A percentile compares a stretch with the other conserved stretches of the same genome.
phyloP scores from a whole-genome alignment of 1,140 invertebrate genomes.

The Halesus radiatus region DNA sequence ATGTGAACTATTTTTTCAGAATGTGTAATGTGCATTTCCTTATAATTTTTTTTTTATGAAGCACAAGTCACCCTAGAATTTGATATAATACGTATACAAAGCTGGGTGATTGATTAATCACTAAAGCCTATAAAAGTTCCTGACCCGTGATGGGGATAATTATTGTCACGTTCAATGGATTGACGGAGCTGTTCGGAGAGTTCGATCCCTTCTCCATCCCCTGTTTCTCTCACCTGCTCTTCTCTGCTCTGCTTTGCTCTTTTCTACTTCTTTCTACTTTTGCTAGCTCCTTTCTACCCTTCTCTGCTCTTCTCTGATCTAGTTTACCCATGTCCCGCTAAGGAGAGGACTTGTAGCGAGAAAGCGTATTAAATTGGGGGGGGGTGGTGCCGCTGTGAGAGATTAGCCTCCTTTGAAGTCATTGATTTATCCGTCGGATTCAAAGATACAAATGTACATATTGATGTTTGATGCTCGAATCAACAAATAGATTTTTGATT shows the following conservation, averaged over 20 bases:
- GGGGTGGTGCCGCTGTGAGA: background rate
- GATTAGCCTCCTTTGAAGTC: background rate
- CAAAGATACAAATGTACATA: too few species aligned
- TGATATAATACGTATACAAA: background rate
- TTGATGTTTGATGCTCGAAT: too few species aligned
- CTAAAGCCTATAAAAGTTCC: conserved; percentile 23
- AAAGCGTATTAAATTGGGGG: conserved; percentile 6
- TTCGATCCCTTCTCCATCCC: background rate
- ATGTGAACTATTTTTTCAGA: too few species aligned
- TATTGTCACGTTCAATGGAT: conserved; percentile 31
- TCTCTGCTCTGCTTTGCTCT: too few species aligned
- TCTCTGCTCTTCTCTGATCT: too few species aligned
- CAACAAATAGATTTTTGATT: too few species aligned
- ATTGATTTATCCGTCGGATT: background rate
- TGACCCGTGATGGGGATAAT: background rate
- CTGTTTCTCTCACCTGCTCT: background rate
- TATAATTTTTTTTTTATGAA: too few species aligned
- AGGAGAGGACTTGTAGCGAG: conserved; percentile 9
- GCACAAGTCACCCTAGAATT: too few species aligned
- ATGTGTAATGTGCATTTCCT: too few species aligned
- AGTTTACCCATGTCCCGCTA: too few species aligned
- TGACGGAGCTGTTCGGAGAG: background rate
- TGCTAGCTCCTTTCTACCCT: too few species aligned
- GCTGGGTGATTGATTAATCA: conserved; percentile 24
- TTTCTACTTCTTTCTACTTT: too few species aligned